Evolutionary conservation across 2,888 invertebrate species (phyloP), one percentile per base, ranked within the genome.

Genomic region (Mythimna impura): DNA sequence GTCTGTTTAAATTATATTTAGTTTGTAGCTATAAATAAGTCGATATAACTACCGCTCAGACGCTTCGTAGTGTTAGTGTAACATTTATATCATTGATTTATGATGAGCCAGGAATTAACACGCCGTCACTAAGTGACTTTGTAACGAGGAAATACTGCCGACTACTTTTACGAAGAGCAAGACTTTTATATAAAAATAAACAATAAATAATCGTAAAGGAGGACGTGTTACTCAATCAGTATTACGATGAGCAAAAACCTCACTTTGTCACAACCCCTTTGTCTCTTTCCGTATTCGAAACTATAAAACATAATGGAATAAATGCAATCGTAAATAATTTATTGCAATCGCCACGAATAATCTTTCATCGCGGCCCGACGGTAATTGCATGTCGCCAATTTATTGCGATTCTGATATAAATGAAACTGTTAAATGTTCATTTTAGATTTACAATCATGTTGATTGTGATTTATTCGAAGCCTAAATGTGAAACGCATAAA

Each of bases 1-100:
- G 84, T 84, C 87, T 73, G 77, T 82, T 82, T 69, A 84, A 81
- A 86, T 88, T 84, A 82, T 80, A 80, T 82, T 68, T 76, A 81
- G 75, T 69, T 66, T 73, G 71, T 75, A 64, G 67, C 57, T 78
- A 76, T 74, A 72, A 74, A 86, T 83, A 78, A 76, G 10, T 65
- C 7, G 25, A 57, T 68, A 55, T 73, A 58, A 20, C n/a, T 62
- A 68, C 57, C 20, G 64, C 3, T 71, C 40, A 66, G 75, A 47
- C 58, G 71, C 43, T 71, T 76, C 70, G 70, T 66, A 40, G 25
- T 83, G 58, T 69, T 73, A 78, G 71, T 65, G 71, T 80, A 66
- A 70, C 65, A 58, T 40, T 71, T 66, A 76, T 84, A 85, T 81
- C 73, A 67, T 68, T 74, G 78, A 78, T 82, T 82, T 82, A 80